Conservation (phyloP, 2,113 vertebrate species). For the Oreocharis arfaki region DNA sequence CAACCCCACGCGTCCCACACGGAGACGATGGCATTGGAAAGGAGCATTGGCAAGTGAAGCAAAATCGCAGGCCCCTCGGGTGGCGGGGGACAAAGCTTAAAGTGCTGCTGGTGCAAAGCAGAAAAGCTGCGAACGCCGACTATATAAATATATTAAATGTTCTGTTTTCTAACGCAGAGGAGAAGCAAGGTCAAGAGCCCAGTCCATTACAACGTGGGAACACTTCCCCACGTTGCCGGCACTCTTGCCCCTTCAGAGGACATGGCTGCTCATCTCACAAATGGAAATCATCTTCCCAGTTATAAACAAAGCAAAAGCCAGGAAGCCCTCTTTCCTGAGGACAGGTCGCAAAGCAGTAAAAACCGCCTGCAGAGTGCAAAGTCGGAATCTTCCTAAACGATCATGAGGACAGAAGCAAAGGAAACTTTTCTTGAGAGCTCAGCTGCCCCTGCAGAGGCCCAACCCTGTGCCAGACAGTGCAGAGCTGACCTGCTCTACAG, state of each 20-base stretch:
- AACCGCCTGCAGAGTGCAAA: background rate
- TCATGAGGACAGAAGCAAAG: background rate
- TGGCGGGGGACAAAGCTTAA: background rate
- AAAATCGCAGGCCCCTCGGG: background rate
- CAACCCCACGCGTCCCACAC: fast-evolving
- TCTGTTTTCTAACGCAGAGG: background rate
- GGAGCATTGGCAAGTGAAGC: background rate
- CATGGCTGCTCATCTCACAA: background rate
- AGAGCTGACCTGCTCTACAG: background rate
- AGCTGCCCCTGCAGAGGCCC: fast-evolving
- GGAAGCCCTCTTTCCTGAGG: background rate
- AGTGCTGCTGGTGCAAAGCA: background rate
- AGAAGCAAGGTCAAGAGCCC: background rate
- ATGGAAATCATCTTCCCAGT: background rate
- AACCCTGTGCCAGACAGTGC: background rate
- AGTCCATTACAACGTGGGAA: background rate
- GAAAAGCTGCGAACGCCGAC: background rate
- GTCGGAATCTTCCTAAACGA: background rate
- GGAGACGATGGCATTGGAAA: background rate
- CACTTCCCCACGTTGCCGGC: fast-evolving
- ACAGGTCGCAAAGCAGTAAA: background rate
- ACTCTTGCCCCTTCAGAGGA: background rate
- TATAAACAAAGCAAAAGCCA: background rate
- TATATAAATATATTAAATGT: background rate
- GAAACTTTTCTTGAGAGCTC: background rate